Evolutionary conservation across 2,888 invertebrate species (phyloP).

Genomic region (Choristoneura rosaceana): DNA sequence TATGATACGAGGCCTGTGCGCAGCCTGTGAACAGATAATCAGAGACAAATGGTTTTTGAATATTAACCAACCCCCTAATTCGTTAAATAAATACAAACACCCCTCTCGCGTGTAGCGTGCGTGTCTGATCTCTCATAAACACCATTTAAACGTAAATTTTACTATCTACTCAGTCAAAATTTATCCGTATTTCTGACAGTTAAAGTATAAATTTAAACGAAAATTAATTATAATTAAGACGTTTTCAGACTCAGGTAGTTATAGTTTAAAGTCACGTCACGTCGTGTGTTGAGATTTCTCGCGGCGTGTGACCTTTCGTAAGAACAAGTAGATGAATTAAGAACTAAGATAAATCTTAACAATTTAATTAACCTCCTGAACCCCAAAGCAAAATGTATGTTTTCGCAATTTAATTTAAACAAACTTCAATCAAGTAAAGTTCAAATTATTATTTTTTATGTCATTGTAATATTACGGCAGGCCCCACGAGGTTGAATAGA

Average conservation of each 20-base stretch:
- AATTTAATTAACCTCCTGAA: neutral
- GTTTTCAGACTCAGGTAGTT: neutral
- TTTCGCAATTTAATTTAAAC: too few relatives aligned
- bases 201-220: neutral
- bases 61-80: neutral
- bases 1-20: too few relatives aligned
- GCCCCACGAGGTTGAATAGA: too few relatives aligned
- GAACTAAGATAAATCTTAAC: neutral
- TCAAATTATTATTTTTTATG: too few relatives aligned
- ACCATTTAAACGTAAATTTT: neutral
- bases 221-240: neutral
- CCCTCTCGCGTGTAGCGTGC: neutral
- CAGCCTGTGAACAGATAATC: too few relatives aligned
- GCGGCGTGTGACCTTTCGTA: neutral
- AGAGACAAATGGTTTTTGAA: neutral
- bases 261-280: neutral
- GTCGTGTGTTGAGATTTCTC: neutral
- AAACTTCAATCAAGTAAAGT: too few relatives aligned
- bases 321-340: neutral
- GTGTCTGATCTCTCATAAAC: neutral
- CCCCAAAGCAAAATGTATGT: too few relatives aligned
- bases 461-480: too few relatives aligned
- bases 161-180: neutral
- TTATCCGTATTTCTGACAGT: neutral
- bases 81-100: neutral